A percentile compares a stretch with the other conserved stretches of the same genome.
Conservation (phyloP, 2,113 vertebrate species). For the Cyanistes caeruleus region DNA sequence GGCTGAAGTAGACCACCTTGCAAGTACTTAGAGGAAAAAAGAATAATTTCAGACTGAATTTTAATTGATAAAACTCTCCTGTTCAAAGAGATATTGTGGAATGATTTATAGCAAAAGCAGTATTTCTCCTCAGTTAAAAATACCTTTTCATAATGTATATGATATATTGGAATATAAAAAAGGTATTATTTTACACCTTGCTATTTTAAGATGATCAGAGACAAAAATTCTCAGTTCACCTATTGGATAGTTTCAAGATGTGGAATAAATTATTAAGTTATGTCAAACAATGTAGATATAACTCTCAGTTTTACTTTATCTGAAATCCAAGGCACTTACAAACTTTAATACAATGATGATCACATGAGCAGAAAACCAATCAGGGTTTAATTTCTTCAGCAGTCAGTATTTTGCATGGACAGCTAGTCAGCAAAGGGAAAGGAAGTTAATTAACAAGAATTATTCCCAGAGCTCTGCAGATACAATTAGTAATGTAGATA, state of each 20-base stretch:
- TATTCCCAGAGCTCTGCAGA: background rate
- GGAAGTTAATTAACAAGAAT: slow-evolving; percentile 8
- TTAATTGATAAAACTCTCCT: background rate
- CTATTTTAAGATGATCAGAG: background rate
- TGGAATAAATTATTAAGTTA: background rate
- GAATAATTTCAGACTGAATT: background rate
- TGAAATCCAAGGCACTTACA: background rate
- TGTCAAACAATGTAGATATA: background rate
- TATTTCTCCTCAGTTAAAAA: background rate
- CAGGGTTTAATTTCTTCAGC: background rate
- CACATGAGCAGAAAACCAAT: background rate
- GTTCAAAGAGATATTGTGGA: background rate
- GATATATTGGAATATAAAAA: background rate
- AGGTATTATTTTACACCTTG: background rate
- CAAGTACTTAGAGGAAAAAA: background rate
- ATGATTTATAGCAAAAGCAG: background rate
- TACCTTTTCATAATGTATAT: background rate
- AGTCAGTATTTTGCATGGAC: background rate
- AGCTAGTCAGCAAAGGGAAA: background rate
- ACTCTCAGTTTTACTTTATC: background rate
- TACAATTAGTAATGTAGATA: background rate
- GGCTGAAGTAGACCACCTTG: background rate
- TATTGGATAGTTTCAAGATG: background rate
- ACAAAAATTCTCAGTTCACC: background rate
- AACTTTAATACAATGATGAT: background rate